phyloP scores from a whole-genome alignment of 2,888 invertebrate genomes.

The Quadroppia sp. region DNA sequence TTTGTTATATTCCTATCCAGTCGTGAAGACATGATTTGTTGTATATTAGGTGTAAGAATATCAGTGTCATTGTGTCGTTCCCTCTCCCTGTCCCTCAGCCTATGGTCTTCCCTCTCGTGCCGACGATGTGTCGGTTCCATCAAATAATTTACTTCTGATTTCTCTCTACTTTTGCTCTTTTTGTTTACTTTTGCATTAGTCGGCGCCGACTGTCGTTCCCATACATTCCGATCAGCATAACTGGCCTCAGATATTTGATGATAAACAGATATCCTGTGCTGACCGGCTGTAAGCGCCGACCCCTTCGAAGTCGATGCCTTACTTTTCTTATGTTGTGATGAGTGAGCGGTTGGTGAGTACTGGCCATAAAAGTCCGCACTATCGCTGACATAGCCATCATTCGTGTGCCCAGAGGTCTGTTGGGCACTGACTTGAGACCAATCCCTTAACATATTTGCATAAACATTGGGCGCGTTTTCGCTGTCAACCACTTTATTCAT shows the following conservation, averaged over 20 bases:
- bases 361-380: slow-evolving; percentile 32
- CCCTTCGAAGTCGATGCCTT: not conserved
- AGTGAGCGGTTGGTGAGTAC: not conserved
- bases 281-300: not conserved
- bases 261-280: slow-evolving; percentile 31
- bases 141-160: slow-evolving; percentile 17
- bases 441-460: slow-evolving; percentile 20
- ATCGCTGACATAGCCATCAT: slow-evolving; percentile 42
- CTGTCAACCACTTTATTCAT: not conserved
- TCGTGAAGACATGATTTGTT: slow-evolving; percentile 2
- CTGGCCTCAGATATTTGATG: slow-evolving; percentile 26
- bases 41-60: not conserved
- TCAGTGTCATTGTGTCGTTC: not conserved
- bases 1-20: slow-evolving; percentile 18
- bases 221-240: slow-evolving; percentile 11
- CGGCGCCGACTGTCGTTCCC: slow-evolving; percentile 27
- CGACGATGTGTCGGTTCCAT: not conserved
- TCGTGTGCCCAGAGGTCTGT: slow-evolving; percentile 27
- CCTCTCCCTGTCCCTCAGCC: slow-evolving; percentile 13
- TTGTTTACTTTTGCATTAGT: not conserved
- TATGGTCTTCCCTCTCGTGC: not conserved
- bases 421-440: slow-evolving; percentile 15
- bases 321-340: slow-evolving; percentile 11
- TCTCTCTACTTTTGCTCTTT: slow-evolving; percentile 7
- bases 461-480: not conserved